Percentiles rank a stretch among this genome's conserved stretches.
These are phyloP conservation scores for Eulithis testata DNA, from an alignment of 2,888 invertebrate species.

Conservation along the genomic window DNA sequence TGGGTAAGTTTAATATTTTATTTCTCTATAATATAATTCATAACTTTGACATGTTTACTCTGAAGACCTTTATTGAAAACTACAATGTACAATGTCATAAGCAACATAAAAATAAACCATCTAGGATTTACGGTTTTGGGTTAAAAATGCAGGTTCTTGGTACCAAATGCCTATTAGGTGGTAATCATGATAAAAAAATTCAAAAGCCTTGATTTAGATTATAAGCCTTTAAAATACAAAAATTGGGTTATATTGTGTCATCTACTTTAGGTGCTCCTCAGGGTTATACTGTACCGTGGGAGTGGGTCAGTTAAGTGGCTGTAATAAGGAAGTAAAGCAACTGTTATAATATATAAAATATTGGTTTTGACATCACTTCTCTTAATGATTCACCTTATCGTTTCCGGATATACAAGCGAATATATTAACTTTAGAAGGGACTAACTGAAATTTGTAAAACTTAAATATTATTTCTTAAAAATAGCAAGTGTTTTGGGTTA, in stretches of 20 bases:
- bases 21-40: background rate
- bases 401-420: background rate
- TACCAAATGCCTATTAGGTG: background rate
- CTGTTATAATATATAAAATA: background rate
- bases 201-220: background rate
- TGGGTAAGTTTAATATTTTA: constrained; percentile 78
- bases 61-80: no score
- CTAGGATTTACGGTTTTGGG: no score
- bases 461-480: constrained; percentile 1
- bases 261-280: background rate
- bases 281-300: background rate
- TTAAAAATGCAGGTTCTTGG: background rate
- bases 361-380: background rate
- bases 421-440: background rate
- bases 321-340: background rate
- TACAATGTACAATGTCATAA: no score
- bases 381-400: background rate
- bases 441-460: background rate
- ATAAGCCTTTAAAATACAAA: constrained; percentile 3
- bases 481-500: background rate
- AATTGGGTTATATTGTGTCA: background rate
- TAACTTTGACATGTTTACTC: no score
- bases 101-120: no score
- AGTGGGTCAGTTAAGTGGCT: background rate
- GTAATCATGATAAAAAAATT: constrained; percentile 1